phyloP scores from a whole-genome alignment of 2,888 invertebrate species.

The Prenolepis imparis region DNA sequence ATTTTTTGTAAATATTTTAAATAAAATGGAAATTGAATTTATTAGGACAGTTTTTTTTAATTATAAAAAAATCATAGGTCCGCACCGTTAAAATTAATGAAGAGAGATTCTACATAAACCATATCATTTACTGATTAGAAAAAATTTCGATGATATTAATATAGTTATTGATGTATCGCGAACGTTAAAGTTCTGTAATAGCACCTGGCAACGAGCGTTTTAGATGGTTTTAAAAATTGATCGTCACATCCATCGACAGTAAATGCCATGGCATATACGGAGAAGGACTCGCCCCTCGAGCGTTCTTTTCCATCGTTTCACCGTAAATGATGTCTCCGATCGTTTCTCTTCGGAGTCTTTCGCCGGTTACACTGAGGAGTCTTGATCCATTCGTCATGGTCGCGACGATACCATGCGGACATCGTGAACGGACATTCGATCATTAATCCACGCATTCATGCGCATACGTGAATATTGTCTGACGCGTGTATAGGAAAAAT shows the following conservation, averaged over 20 bases:
- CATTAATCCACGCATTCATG: slow-evolving; percentile 57
- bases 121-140: background rate
- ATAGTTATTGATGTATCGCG: background rate
- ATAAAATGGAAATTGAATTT: too few relatives aligned
- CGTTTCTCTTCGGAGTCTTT: slow-evolving; percentile 54
- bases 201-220: slow-evolving; percentile 22
- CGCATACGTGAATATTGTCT: background rate
- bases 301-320: slow-evolving; percentile 57
- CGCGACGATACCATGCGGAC: slow-evolving; percentile 43
- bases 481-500: slow-evolving; percentile 4
- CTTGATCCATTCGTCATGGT: slow-evolving; percentile 57
- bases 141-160: slow-evolving; percentile 2
- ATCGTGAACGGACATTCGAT: slow-evolving; percentile 42
- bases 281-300: slow-evolving; percentile 53
- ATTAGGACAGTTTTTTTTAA: background rate
- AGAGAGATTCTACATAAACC: background rate
- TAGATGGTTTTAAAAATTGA: slow-evolving; percentile 50
- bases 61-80: background rate
- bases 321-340: slow-evolving; percentile 59
- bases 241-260: slow-evolving; percentile 48
- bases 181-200: slow-evolving; percentile 15
- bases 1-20: too few relatives aligned
- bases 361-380: slow-evolving; percentile 28
- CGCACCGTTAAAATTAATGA: background rate
- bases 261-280: slow-evolving; percentile 52